These are phyloP conservation scores for Eutolmus rufibarbis DNA, from an alignment of 2,888 invertebrate genomes.

Conservation along the genomic window DNA sequence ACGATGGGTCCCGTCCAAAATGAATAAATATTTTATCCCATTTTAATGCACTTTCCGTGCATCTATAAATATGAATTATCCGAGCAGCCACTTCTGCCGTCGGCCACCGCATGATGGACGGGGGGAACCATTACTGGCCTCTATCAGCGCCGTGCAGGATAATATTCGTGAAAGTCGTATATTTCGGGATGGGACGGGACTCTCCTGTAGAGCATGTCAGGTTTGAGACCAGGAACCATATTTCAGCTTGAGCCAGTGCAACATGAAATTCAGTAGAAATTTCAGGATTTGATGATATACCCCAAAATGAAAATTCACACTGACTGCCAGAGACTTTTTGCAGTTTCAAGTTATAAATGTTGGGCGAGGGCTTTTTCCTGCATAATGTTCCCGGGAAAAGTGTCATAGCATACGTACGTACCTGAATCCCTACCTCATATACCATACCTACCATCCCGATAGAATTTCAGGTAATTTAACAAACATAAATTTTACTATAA, in stretches of 20 bases:
- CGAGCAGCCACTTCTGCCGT: neutral
- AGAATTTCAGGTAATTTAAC: slow-evolving; percentile 38
- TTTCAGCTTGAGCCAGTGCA: neutral
- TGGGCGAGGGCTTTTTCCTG: neutral
- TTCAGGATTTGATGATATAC: neutral
- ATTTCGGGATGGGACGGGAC: neutral
- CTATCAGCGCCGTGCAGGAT: neutral
- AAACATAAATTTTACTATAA: slow-evolving; percentile 36
- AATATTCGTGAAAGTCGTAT: neutral
- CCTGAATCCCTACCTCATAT: neutral
- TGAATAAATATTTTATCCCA: slow-evolving; percentile 25
- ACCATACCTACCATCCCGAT: neutral
- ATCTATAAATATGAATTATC: slow-evolving; percentile 37
- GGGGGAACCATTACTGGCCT: neutral
- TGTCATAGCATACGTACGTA: neutral
- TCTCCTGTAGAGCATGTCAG: neutral
- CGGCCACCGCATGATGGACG: neutral
- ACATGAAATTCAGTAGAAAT: slow-evolving; percentile 3
- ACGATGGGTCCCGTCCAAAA: neutral
- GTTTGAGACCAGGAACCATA: neutral
- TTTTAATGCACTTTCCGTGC: slow-evolving; percentile 39
- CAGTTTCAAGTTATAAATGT: neutral
- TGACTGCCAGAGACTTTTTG: neutral
- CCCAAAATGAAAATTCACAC: slow-evolving; percentile 1
- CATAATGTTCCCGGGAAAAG: neutral